phyloP scores from a whole-genome alignment of 1,140 invertebrate genomes.

The Atta cephalotes region DNA sequence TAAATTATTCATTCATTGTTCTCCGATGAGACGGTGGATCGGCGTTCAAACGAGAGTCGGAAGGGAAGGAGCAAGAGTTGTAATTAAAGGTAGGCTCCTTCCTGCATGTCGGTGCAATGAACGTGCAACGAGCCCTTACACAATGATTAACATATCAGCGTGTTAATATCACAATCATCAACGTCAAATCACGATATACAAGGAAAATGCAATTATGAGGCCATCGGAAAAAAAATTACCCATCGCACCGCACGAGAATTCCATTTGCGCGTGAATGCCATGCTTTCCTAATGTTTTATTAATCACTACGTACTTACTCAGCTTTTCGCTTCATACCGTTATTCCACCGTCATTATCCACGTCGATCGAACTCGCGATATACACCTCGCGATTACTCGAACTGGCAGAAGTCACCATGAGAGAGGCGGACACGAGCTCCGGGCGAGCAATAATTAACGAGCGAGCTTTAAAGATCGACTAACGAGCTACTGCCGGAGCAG shows the following conservation, averaged over 20 bases:
- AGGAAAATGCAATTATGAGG: conserved; percentile 18
- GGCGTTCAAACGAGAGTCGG: conserved; percentile 13
- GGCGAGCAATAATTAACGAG: conserved; percentile 53
- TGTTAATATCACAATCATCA: conserved; percentile 30
- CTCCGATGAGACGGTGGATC: conserved; percentile 52
- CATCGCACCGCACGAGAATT: conserved; percentile 4
- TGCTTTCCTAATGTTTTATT: conserved; percentile 25
- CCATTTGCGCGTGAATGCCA: neutral
- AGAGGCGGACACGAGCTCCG: conserved; percentile 17
- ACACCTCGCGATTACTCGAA: neutral
- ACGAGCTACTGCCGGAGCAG: neutral
- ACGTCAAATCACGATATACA: conserved; percentile 14
- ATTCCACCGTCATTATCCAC: conserved; percentile 62
- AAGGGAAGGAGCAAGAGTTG: conserved; percentile 34
- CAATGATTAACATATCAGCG: conserved; percentile 46
- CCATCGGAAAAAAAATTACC: neutral
- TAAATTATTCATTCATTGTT: conserved; percentile 67
- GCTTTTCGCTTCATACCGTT: conserved; percentile 68
- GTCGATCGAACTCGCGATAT: conserved; percentile 29
- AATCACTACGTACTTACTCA: conserved; percentile 67
- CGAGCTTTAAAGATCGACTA: conserved; percentile 41
- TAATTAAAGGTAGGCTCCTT: conserved; percentile 53
- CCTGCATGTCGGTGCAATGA: conserved; percentile 24
- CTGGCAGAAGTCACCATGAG: conserved; percentile 16
- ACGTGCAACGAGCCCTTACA: conserved; percentile 5